Evolutionary conservation across 1,140 invertebrate species (phyloP), one percentile per base, ranked within the genome.

Genomic region (Drosophila virilis): DNA sequence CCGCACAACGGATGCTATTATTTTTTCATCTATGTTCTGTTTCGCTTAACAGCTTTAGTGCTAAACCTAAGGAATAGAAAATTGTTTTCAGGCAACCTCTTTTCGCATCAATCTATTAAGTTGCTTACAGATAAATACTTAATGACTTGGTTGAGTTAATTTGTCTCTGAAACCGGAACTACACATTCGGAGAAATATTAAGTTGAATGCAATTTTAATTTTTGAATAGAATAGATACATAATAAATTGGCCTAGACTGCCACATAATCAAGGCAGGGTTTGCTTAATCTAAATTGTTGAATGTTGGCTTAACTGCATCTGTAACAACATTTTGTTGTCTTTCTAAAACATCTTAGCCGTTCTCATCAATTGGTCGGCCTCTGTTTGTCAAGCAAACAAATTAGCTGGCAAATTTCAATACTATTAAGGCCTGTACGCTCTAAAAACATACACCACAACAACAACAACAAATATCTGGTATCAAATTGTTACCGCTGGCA

Each of bases 331-430:
- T 40, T 46, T 42, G 48, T 32, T 38, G 12, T 6, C 46, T 58
- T 8, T 12, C 6, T 9, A 33, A 8, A 15, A 59, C 54, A 40
- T 32, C 46, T 67, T 28, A 15, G 40, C 8, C 35, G 28, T 32
- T 40, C 9, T 42, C 43, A 42, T 17, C 55, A 50, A 73, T 60
- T 54, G 55, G 55, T 33, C 33, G 46, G 33, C 22, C 43, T 50
- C 8, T 37, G 77, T 51, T 73, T 73, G 46, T 62, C 59, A 77
- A 77, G 85, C 72, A 70, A 88, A 83, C 76, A 77, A 86, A 88
- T 88, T 88, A 77, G 38, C 51, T 66, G 58, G 43, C 42, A 66
- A 55, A 59, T 74, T 64, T 64, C 54, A 57, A 71, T 58, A 45
- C 10, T 58, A 35, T 54, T 43, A 50, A 61, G 58, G 54, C 61